Conservation (phyloP, 2,797 vertebrate species). For the Pampus argenteus region DNA sequence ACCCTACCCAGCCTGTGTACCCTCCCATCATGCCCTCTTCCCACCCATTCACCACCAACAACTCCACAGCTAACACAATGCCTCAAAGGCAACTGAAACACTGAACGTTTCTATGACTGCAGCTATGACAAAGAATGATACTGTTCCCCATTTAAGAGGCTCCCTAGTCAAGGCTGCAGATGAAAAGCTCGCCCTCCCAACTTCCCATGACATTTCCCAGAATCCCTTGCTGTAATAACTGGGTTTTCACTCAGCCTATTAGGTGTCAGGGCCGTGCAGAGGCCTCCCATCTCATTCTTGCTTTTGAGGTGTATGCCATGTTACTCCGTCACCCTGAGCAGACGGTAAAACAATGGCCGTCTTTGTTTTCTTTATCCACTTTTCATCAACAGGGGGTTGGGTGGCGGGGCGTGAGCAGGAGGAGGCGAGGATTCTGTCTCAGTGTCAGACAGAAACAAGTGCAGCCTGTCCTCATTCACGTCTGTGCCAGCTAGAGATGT, state of each 20-base stretch:
- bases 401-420: constrained; percentile 33
- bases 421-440: constrained; percentile 57
- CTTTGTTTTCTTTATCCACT: constrained; percentile 69
- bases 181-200: constrained; percentile 55
- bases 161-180: constrained; percentile 45
- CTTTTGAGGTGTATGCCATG: constrained; percentile 68
- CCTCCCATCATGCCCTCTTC: constrained; percentile 15
- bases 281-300: constrained; percentile 57
- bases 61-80: constrained; percentile 42
- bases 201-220: constrained; percentile 59
- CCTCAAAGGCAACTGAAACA: constrained; percentile 40
- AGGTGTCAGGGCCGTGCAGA: constrained; percentile 55
- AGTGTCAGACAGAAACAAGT: constrained; percentile 64
- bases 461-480: constrained; percentile 62
- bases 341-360: constrained; percentile 71
- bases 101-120: constrained; percentile 54
- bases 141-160: constrained; percentile 56
- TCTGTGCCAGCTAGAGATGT: constrained; percentile 67
- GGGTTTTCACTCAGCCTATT: constrained; percentile 69
- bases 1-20: constrained; percentile 13
- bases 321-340: constrained; percentile 42
- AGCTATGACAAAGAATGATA: constrained; percentile 62
- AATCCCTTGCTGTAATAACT: constrained; percentile 68
- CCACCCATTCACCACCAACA: constrained; percentile 44
- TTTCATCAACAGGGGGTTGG: constrained; percentile 63